Conservation (phyloP, 2,888 invertebrate genomes). For the Cataglyphis albicans region DNA sequence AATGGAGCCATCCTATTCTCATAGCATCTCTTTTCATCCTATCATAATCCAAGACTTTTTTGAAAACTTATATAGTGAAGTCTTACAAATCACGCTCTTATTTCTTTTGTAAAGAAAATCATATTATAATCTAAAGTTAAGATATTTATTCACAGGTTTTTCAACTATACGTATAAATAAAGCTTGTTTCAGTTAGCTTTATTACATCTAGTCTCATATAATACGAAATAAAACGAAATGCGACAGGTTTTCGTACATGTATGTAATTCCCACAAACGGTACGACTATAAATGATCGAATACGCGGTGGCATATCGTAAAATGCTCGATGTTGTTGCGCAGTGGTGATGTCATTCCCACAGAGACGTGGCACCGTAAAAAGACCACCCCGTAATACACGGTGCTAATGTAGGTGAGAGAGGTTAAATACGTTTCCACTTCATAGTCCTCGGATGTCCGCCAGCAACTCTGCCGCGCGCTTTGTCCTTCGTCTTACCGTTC, state of each 20-base stretch:
- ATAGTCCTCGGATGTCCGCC: conserved; percentile 35
- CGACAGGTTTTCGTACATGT: conserved; percentile 6
- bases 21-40: background rate
- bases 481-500: conserved; percentile 46
- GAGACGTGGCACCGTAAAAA: conserved; percentile 43
- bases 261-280: conserved; percentile 18
- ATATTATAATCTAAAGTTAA: conserved; percentile 8
- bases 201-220: background rate
- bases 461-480: conserved; percentile 47
- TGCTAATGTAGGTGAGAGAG: conserved; percentile 70
- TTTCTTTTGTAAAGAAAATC: background rate
- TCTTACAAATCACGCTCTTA: background rate
- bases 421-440: conserved; percentile 66
- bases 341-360: conserved; percentile 6
- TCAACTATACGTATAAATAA: background rate
- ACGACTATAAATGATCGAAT: conserved; percentile 44
- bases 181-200: background rate
- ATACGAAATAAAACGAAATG: conserved; percentile 14
- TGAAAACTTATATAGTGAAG: background rate
- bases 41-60: background rate
- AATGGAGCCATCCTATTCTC: conserved; percentile 62
- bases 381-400: conserved; percentile 26
- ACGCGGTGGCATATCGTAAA: conserved; percentile 33
- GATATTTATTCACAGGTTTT: background rate
- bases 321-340: conserved; percentile 34